A percentile compares a stretch with the other conserved stretches of the same genome.
Evolutionary conservation across 2,888 invertebrate genomes (phyloP).

Genomic region (Andrena bicolor): DNA sequence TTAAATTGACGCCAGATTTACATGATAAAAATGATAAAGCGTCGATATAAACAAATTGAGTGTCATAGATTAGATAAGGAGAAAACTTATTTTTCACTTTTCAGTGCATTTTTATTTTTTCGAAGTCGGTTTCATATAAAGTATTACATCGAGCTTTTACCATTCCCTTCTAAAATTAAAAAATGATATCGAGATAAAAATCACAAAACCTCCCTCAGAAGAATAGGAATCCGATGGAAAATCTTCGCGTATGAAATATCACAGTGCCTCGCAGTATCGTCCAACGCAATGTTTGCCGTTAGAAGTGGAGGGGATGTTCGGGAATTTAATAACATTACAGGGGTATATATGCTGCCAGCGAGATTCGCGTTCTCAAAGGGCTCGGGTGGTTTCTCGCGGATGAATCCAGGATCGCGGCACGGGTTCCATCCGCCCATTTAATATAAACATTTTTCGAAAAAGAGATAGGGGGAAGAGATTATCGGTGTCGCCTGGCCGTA

Average conservation of each 20-base stretch:
- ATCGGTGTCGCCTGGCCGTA: neutral
- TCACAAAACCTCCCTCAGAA: neutral
- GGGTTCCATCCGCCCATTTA: neutral
- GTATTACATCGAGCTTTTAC: no score
- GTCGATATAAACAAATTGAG: no score
- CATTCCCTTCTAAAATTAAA: no score
- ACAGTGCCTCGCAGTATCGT: neutral
- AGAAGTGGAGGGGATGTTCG: neutral
- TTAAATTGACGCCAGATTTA: no score
- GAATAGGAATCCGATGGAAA: neutral
- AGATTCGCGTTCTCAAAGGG: conserved; percentile 1
- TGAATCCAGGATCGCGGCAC: neutral
- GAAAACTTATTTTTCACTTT: no score
- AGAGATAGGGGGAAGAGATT: neutral
- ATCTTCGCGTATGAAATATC: neutral
- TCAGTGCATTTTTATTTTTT: no score
- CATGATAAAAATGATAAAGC: no score
- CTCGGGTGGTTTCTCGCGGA: neutral
- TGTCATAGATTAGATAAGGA: no score
- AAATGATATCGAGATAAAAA: neutral
- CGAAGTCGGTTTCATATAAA: no score
- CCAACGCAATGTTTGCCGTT: neutral
- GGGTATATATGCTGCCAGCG: neutral
- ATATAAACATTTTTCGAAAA: conserved; percentile 10
- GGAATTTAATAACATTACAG: conserved; percentile 13